Evolutionary conservation across 2,888 invertebrate species (phyloP), one percentile per base, ranked within the genome.

Genomic region (Acleris emargana): DNA sequence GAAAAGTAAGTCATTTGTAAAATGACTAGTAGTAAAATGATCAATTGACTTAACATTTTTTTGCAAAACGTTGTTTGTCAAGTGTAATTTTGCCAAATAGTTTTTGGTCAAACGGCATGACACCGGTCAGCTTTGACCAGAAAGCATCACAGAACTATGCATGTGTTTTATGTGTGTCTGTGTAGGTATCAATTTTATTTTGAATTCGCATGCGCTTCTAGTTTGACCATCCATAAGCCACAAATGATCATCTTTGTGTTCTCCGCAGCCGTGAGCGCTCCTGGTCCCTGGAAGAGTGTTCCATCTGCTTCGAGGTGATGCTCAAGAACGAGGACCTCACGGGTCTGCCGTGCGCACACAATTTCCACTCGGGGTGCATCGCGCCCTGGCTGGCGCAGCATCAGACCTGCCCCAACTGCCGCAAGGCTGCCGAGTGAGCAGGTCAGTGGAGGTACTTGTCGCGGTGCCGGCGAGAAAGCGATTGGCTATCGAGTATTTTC

Each of bases 271-370:
- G 89, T 58, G 80, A 89, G 28, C 84, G 91, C 2, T 67, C 83
- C 0, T 87, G 87, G 87, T 75, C 86, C 0, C 76, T 86, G 0
- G 91, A 92, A 62, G 87, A 91, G 69, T 91, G 91, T 64, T 86
- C 89, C 32, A 91, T 92, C 53, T 91, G 91, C 72, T 90, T 87
- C 77, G 91, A 91, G 25, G 77, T 84, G 71, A 88, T 91, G 79
- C 80, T 83, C 0, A 78, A 77, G 5, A 75, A 79, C 52, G 86
- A 89, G 71, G 79, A 84, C 60, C 78, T 87, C 71, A 81, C 82
- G 67, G 64, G 78, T 0, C 78, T 91, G 20, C 80, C 87, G 0
- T 91, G 91, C 79, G 78, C 89, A 0, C 91, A 91, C 73, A 79
- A 86, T 73, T 91, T 91, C 82, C 92, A 92, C 78, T 76, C 83